Base-by-base conservation (phyloP, 2,888 invertebrate genomes). In the Caenorhabditis sulstoni region DNA sequence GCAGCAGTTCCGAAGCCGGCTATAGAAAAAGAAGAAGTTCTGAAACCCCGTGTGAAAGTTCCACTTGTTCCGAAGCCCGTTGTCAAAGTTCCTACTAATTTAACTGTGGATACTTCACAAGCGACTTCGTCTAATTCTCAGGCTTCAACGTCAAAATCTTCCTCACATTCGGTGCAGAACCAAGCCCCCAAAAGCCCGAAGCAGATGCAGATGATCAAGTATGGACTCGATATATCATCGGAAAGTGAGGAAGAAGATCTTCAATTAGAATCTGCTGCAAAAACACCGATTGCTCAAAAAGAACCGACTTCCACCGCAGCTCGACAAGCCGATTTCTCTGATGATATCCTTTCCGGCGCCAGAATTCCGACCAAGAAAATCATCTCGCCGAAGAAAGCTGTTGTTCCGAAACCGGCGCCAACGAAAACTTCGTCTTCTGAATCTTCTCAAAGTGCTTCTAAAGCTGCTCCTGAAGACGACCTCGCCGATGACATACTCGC, bases 301-400 rank as follows among this genome's bases (percentile, higher is more conserved):
- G 1, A 14, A 47, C 47, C n/a, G 49, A 49, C 22, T 47, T 35
- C 18, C 7, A 29, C 3, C 29, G 7, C 29, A 5, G 29, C 7
- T 29, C 29, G 4, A 29, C 4, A 29, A 7, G 4, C 29, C 29
- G 62, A 62, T 50, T 35, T 62, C 9, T 14, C 23, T 2, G n/a
- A 16, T 4, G 62, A 62, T 18, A 50, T 62, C 14, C 50, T 62
- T 14, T 23, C 50, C n/a, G 62, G 62, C 0, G 62, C 62, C 8
- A 49, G 49, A 20, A 50, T 49, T 16, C 14, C 14, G 4, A 62
- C 23, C 23, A 52, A 29, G 22, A 49, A 16, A 9, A 7, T 8
- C 16, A n/a, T 18, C 4, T 47, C 4, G 18, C 22, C 7, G 29
- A 29, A 29, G 7, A 29, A 29, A 29, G 7, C 4, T 29, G 29